Evolutionary conservation across 1,140 invertebrate species (phyloP).

Genomic region (Agrilus planipennis): DNA sequence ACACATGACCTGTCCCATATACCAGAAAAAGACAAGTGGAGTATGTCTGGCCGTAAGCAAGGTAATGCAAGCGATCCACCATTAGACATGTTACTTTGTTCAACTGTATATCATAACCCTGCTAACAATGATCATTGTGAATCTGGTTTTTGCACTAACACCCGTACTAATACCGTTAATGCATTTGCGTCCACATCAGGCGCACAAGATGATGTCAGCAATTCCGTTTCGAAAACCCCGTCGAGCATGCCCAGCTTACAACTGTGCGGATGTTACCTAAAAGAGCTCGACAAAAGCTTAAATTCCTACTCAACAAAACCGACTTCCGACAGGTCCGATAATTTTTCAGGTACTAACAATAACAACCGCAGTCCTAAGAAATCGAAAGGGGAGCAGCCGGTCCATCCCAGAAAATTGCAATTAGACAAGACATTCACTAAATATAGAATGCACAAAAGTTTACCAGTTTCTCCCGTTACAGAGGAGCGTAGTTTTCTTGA

Average conservation of each 20-base stretch:
- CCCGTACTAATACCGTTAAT: no score
- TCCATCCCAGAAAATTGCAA: constrained; percentile 27
- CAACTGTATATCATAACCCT: no score
- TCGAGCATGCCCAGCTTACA: constrained; percentile 21
- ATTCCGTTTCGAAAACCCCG: no score
- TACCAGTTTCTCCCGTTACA: constrained; percentile 53
- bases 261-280: constrained; percentile 32
- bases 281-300: constrained; percentile 27
- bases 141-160: no score
- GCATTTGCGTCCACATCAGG: no score
- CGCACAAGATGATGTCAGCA: no score
- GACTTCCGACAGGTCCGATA: not conserved
- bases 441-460: constrained; percentile 54
- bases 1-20: constrained; percentile 59
- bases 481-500: constrained; percentile 53
- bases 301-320: constrained; percentile 1
- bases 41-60: constrained; percentile 20
- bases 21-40: constrained; percentile 41
- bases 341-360: not conserved
- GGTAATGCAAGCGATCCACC: constrained; percentile 19
- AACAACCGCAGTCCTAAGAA: no score
- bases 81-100: no score
- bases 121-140: no score
- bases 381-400: constrained; percentile 16
- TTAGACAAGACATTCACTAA: constrained; percentile 28